Base-by-base conservation (phyloP, 1,140 invertebrate species). In the Caligus rogercresseyi region DNA sequence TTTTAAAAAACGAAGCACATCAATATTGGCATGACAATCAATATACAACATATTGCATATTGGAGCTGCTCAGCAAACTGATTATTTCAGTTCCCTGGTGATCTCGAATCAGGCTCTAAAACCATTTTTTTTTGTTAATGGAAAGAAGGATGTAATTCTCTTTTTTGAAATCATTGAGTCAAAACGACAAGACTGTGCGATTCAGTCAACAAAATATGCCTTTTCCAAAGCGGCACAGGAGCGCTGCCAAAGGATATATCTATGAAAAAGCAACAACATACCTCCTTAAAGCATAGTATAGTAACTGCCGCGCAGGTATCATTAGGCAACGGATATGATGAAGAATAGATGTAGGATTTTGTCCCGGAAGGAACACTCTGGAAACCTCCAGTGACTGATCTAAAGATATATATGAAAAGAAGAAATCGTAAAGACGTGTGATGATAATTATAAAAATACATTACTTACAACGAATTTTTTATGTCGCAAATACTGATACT, bases 391-490 rank as follows among this genome's bases (percentile, higher is more conserved):
- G 54, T 75, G 71, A 18, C 70, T 69, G 52, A 76, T 72, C 76
- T 76, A 70, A 25, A 71, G 70, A 61, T 31, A 52, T 13, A 64
- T 54, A 20, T 43, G 31, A 63, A 11, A 64, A 18, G 65, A 23
- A 51, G 21, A 63, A 64, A 64, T 23, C 16, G 54, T 65, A 26
- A 15, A 61, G n/a, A 3, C 23, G 16, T 25, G 2, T 64, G 21
- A n/a, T n/a, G n/a, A n/a, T n/a, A n/a, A n/a, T n/a, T n/a, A n/a
- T n/a, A n/a, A n/a, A n/a, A n/a, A n/a, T n/a, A n/a, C n/a, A n/a
- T n/a, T n/a, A 68, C 66, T 71, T 69, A 78, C 78, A 71, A 76
- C 78, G 66, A 79, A 78, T 67, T 73, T 72, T 66, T 78, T 78
- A 65, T 78, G 76, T 68, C 77, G 71, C 54, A 75, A 71, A 68